Evolutionary conservation across 2,113 vertebrate genomes (phyloP).

Genomic region (Scomber japonicus): DNA sequence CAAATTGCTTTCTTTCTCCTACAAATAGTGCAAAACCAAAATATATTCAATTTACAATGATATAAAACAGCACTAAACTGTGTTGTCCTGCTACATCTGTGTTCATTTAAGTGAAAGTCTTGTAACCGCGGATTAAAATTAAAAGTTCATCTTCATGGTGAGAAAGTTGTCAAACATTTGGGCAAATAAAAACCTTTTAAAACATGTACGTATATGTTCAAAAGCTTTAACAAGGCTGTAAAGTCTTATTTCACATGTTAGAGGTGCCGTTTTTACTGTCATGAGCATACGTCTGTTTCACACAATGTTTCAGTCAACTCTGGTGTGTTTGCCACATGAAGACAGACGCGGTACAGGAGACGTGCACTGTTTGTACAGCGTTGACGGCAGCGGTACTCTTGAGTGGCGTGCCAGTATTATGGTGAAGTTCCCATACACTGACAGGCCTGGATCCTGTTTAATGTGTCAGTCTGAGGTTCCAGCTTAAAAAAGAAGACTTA

Average conservation of each 20-base stretch:
- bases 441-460: slow-evolving; percentile 21
- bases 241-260: neutral
- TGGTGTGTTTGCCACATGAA: slow-evolving; percentile 16
- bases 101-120: too few species aligned
- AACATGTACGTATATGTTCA: neutral
- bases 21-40: too few species aligned
- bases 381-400: slow-evolving; percentile 5
- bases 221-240: neutral
- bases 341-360: slow-evolving; percentile 8
- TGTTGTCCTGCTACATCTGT: too few species aligned
- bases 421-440: slow-evolving; percentile 17
- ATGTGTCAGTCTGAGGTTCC: slow-evolving; percentile 22
- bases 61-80: too few species aligned
- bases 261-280: neutral
- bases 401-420: neutral
- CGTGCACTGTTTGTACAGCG: slow-evolving; percentile 22
- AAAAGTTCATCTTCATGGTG: neutral
- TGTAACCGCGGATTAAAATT: too few species aligned
- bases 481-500: slow-evolving; percentile 2
- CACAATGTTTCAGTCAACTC: neutral
- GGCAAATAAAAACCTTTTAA: neutral
- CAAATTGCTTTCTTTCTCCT: too few species aligned
- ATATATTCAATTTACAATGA: too few species aligned
- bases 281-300: neutral
- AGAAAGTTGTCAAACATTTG: neutral